Percentiles rank a stretch among this genome's conserved stretches.
These are phyloP conservation scores for Pammene aurita DNA, from an alignment of 2,888 invertebrate species.

Conservation along the genomic window DNA sequence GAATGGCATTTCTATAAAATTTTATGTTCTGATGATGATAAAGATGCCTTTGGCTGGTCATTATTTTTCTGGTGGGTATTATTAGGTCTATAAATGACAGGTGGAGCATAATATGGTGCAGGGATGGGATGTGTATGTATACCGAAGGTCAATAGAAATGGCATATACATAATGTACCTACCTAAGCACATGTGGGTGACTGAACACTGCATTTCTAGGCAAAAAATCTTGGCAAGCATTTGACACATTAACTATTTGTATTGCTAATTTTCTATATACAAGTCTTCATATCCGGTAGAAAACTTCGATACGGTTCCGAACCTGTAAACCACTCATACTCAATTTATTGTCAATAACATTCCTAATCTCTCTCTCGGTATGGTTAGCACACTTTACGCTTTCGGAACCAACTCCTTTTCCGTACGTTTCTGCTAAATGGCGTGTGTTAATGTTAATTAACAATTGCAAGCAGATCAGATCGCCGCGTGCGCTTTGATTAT, in stretches of 20 bases:
- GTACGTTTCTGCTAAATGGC: slow-evolving; percentile 61
- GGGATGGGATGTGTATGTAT: too few species aligned
- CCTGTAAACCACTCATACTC: too few species aligned
- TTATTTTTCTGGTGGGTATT: not conserved
- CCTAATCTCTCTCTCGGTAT: too few species aligned
- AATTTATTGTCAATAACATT: too few species aligned
- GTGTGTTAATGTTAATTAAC: slow-evolving; percentile 60
- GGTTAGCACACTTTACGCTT: slow-evolving; percentile 19
- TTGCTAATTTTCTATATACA: too few species aligned
- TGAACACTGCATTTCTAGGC: too few species aligned
- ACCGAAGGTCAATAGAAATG: too few species aligned
- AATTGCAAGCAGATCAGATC: slow-evolving; percentile 58
- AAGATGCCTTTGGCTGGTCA: not conserved
- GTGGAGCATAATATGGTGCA: not conserved
- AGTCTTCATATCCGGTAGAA: not conserved
- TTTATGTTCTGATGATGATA: not conserved
- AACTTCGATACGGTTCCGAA: not conserved
- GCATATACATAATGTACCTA: too few species aligned
- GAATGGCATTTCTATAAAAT: slow-evolving; percentile 1
- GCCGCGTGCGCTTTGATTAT: slow-evolving; percentile 48
- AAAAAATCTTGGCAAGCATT: too few species aligned
- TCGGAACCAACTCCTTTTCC: slow-evolving; percentile 47
- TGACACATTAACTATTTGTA: too few species aligned
- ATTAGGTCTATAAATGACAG: not conserved
- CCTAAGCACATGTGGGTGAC: too few species aligned